Conservation (phyloP, 2,113 vertebrate species). For the Pipa parva region DNA sequence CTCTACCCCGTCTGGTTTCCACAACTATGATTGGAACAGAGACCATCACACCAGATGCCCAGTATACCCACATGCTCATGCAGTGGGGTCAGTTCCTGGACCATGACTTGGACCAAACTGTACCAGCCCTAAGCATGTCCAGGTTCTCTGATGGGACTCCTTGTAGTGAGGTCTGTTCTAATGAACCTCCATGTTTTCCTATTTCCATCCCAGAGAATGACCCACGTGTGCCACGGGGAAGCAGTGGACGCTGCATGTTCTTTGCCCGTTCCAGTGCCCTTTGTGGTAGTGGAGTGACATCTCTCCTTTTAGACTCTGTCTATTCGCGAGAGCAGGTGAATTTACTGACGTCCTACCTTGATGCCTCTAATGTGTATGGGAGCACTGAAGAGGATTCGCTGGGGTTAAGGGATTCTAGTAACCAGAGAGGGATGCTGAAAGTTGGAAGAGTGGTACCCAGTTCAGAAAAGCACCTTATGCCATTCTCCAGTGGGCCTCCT, state of each 20-base stretch:
- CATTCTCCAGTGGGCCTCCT: constrained; percentile 59
- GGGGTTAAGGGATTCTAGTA: constrained; percentile 53
- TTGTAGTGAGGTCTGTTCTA: constrained; percentile 60
- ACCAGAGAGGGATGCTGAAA: constrained; percentile 52
- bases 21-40: constrained; percentile 58
- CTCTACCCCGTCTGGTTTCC: constrained; percentile 61
- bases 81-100: constrained; percentile 69
- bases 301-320: constrained; percentile 62
- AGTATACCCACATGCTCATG: constrained; percentile 65
- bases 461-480: constrained; percentile 58
- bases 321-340: constrained; percentile 66
- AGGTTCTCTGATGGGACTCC: constrained; percentile 57
- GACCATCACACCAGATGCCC: constrained; percentile 55
- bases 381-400: constrained; percentile 56
- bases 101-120: constrained; percentile 62
- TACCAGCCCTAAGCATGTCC: constrained; percentile 66
- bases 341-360: constrained; percentile 61
- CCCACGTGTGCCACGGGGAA: constrained; percentile 56
- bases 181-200: constrained; percentile 61
- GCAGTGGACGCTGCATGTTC: constrained; percentile 63
- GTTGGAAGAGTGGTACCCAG: constrained; percentile 46
- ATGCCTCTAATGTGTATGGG: constrained; percentile 61
- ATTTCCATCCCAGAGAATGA: constrained; percentile 55
- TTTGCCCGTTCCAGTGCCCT: constrained; percentile 61
- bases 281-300: constrained; percentile 64